These are phyloP conservation scores for Chouioia cunea DNA, from an alignment of 2,888 invertebrate genomes.

Conservation along the genomic window DNA sequence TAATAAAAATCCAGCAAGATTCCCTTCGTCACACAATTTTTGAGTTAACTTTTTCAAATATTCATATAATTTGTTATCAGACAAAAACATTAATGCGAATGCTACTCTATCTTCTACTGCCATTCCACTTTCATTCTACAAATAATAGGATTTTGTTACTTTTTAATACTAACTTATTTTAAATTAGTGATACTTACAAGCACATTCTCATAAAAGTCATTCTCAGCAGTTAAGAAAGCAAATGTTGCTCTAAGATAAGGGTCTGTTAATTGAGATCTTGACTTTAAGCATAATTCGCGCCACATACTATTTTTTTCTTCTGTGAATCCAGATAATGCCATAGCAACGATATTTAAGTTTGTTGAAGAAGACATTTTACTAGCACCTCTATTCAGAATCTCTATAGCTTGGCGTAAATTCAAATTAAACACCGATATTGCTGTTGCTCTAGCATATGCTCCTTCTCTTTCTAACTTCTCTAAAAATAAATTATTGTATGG, in stretches of 20 bases:
- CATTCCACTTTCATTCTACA: constrained; percentile 85
- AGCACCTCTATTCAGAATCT: constrained; percentile 84
- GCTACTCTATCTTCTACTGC: constrained; percentile 90
- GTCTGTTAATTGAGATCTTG: constrained; percentile 85
- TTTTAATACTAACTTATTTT: constrained; percentile 23
- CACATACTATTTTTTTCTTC: constrained; percentile 86
- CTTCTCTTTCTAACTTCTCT: constrained; percentile 80
- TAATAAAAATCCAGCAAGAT: constrained; percentile 86
- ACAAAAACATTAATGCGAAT: constrained; percentile 89
- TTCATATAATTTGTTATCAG: constrained; percentile 83
- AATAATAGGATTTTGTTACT: constrained; percentile 48
- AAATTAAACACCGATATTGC: constrained; percentile 93
- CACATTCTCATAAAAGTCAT: constrained; percentile 81
- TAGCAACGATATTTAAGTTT: constrained; percentile 76
- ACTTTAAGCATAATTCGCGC: constrained; percentile 80
- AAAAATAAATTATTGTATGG: constrained; percentile 71
- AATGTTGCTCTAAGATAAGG: constrained; percentile 93
- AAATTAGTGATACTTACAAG: constrained; percentile 72
- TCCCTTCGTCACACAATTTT: constrained; percentile 81
- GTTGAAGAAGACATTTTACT: constrained; percentile 65
- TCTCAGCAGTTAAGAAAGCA: constrained; percentile 87
- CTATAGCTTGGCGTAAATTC: constrained; percentile 85
- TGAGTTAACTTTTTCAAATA: constrained; percentile 81
- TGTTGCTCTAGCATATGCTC: constrained; percentile 85
- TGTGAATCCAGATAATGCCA: constrained; percentile 88